These are phyloP conservation scores for Varanus salvator DNA, from an alignment of 2,113 vertebrate species.

Conservation along the genomic window DNA sequence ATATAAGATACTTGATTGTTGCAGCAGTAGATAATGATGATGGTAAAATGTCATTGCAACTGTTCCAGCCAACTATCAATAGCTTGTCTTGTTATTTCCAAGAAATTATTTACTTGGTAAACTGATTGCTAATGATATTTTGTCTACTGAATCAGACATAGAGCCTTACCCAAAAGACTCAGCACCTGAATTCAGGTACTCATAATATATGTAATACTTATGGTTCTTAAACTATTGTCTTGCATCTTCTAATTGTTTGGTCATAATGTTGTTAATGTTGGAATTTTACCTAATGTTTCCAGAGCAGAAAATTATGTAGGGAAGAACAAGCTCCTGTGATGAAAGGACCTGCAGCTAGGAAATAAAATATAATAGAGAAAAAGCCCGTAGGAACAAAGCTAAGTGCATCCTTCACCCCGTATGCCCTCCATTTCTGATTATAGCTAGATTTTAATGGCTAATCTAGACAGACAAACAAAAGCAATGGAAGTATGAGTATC, in stretches of 20 bases:
- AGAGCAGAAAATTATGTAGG: neutral
- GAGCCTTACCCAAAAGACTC: conserved; percentile 1
- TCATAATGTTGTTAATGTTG: conserved; percentile 1
- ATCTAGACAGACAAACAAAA: neutral
- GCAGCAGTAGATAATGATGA: neutral
- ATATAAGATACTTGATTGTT: neutral
- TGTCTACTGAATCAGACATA: conserved; percentile 39
- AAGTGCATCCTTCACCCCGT: neutral
- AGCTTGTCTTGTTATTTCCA: conserved; percentile 16
- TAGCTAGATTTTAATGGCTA: neutral
- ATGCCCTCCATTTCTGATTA: neutral
- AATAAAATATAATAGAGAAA: neutral
- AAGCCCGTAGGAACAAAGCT: neutral
- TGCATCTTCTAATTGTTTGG: neutral
- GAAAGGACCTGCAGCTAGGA: neutral
- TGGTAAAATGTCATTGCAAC: conserved; percentile 37
- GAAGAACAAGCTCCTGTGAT: no score
- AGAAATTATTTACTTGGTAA: conserved; percentile 51
- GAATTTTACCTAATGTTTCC: neutral
- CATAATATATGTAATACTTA: conserved; percentile 42
- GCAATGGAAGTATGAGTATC: neutral
- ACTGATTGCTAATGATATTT: neutral
- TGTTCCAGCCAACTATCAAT: conserved; percentile 33
- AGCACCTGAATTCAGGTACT: conserved; percentile 45
- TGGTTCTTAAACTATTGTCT: conserved; percentile 5